phyloP scores from a whole-genome alignment of 2,797 vertebrate species.

The Micromesistius poutassou region DNA sequence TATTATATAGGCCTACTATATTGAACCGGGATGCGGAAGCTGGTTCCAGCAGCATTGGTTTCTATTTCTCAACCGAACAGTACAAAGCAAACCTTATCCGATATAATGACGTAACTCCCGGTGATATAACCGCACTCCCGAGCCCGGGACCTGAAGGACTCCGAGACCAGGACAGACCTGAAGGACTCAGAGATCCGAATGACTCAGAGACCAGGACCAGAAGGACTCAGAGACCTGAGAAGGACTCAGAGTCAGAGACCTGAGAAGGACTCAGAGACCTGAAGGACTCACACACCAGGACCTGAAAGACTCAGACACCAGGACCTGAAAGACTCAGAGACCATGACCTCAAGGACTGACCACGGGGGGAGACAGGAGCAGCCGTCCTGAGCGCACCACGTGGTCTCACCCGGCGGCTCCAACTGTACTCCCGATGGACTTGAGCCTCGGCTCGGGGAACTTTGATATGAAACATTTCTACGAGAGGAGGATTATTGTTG shows the following conservation, averaged over 20 bases:
- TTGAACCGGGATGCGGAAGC: conserved; percentile 25
- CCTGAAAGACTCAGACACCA: conserved; percentile 40
- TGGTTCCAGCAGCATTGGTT: conserved; percentile 55
- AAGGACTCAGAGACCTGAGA: conserved; percentile 44
- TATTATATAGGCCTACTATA: too few species aligned
- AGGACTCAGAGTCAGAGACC: conserved; percentile 45
- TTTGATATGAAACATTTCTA: conserved; percentile 36
- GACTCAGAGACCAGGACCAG: conserved; percentile 39
- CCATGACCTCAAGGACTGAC: conserved; percentile 25
- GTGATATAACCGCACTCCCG: conserved; percentile 68
- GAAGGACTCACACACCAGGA: conserved; percentile 45
- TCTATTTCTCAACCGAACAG: conserved; percentile 61
- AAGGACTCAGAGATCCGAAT: conserved; percentile 46
- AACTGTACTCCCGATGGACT: conserved; percentile 44
- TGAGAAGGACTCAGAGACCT: conserved; percentile 46
- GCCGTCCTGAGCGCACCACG: conserved; percentile 23
- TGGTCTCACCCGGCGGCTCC: conserved; percentile 14
- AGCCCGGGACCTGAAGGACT: conserved; percentile 48
- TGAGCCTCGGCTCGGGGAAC: conserved; percentile 27
- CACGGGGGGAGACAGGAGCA: conserved; percentile 2
- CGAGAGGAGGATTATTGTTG: conserved; percentile 25
- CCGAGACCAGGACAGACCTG: conserved; percentile 54
- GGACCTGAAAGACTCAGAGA: conserved; percentile 47
- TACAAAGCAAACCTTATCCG: conserved; percentile 62
- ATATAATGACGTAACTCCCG: conserved; percentile 67